Evolutionary conservation across 2,797 vertebrate species (phyloP).

Genomic region (Cichlasoma orientale): DNA sequence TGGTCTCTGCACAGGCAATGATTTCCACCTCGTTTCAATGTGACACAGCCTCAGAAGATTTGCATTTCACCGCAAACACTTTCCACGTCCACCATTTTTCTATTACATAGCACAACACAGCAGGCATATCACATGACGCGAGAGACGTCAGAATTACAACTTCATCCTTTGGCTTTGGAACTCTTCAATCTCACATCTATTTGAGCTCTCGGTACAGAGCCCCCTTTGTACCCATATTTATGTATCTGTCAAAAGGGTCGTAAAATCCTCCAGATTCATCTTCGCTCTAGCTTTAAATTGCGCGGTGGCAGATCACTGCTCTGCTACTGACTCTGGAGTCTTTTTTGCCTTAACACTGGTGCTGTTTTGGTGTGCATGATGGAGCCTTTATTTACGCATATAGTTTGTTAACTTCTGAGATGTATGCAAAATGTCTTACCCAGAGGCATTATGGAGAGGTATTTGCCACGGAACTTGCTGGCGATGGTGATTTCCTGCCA

Average conservation of each 20-base stretch:
- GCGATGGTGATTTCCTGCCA: conserved; percentile 99
- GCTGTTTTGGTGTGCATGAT: conserved; percentile 7
- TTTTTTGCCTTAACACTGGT: neutral
- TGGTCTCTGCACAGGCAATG: neutral
- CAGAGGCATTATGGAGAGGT: conserved; percentile 98
- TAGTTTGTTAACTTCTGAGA: neutral
- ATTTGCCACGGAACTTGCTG: conserved; percentile 99
- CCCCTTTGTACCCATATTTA: conserved; percentile 58
- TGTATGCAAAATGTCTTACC: conserved; percentile 80
- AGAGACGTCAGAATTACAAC: conserved; percentile 21
- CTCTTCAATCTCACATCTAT: conserved; percentile 53
- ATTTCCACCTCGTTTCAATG: neutral
- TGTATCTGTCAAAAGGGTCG: conserved; percentile 47
- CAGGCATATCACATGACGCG: neutral
- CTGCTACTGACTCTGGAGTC: neutral
- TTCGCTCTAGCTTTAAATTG: conserved; percentile 7
- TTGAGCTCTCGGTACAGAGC: conserved; percentile 25
- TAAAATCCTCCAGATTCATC: conserved; percentile 62
- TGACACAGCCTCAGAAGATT: conserved; percentile 21
- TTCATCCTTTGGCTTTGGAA: conserved; percentile 5
- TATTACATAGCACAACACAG: conserved; percentile 11
- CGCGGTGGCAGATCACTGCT: neutral
- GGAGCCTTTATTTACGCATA: conserved; percentile 30
- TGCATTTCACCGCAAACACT: conserved; percentile 11
- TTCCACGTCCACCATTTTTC: conserved; percentile 6